Percentiles rank a stretch among this genome's conserved stretches.
Conservation (phyloP, 2,888 invertebrate species). For the Dolichomitus sp. region DNA sequence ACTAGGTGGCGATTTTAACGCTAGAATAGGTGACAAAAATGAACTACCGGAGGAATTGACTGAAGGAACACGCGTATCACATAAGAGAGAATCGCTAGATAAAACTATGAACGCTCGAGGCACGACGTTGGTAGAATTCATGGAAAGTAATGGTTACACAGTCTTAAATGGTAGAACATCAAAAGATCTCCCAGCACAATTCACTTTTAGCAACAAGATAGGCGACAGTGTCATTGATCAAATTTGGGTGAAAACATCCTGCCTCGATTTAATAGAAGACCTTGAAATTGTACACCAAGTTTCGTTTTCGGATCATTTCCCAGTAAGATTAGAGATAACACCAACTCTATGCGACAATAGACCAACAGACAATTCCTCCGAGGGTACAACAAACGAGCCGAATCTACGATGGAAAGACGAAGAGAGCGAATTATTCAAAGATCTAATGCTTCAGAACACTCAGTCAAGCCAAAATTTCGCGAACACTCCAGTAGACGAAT, state of each 20-base stretch:
- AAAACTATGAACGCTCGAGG: not conserved
- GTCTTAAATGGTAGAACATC: not conserved
- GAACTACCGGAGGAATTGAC: not conserved
- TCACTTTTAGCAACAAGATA: not conserved
- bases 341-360: too few species aligned
- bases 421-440: too few species aligned
- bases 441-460: not conserved
- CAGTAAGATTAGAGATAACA: too few species aligned
- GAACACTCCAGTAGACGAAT: not conserved
- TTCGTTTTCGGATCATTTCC: too few species aligned
- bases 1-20: constrained; percentile 7
- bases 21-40: not conserved
- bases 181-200: not conserved
- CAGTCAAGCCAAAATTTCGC: not conserved
- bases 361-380: too few species aligned
- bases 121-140: not conserved
- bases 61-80: not conserved
- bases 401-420: too few species aligned
- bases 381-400: too few species aligned
- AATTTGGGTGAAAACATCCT: too few species aligned
- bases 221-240: too few species aligned
- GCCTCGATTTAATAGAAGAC: too few species aligned
- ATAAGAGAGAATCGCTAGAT: not conserved
- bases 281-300: too few species aligned
- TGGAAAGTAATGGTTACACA: not conserved